Evolutionary conservation across 2,888 invertebrate species (phyloP).

Genomic region (Calephelis perditalis): DNA sequence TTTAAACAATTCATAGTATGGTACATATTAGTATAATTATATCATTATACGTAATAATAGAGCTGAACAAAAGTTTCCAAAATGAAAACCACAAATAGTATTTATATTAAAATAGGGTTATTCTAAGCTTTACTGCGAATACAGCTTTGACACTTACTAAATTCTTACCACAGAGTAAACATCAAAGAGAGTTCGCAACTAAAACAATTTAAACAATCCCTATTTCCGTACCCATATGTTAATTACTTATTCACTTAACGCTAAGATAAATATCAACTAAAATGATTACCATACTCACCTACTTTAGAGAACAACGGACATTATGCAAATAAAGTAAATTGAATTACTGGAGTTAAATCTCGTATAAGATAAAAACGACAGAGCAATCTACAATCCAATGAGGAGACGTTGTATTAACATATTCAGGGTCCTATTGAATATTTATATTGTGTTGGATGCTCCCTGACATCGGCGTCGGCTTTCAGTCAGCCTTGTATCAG

Average conservation of each 20-base stretch:
- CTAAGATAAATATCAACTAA: slow-evolving; percentile 11
- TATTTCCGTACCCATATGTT: slow-evolving; percentile 9
- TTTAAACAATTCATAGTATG: too few species aligned
- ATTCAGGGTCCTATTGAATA: slow-evolving; percentile 76
- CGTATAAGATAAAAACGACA: slow-evolving; percentile 78
- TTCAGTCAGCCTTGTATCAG: slow-evolving; percentile 63
- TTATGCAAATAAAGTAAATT: slow-evolving; percentile 77
- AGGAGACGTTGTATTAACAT: slow-evolving; percentile 72
- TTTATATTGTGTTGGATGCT: slow-evolving; percentile 55
- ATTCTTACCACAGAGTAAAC: neutral
- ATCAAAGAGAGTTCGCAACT: slow-evolving; percentile 9
- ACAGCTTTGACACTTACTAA: neutral
- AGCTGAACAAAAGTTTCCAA: too few species aligned
- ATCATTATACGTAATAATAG: too few species aligned
- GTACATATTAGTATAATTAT: too few species aligned
- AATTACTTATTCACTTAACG: slow-evolving; percentile 11
- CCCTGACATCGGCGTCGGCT: slow-evolving; percentile 48
- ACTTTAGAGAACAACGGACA: slow-evolving; percentile 65
- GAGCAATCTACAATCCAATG: slow-evolving; percentile 76
- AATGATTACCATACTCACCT: slow-evolving; percentile 70
- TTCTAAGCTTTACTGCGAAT: too few species aligned
- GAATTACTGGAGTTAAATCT: slow-evolving; percentile 79
- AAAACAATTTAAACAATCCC: neutral
- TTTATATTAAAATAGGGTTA: too few species aligned
- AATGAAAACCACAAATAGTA: too few species aligned